Evolutionary conservation across 2,113 vertebrate species (phyloP).

Genomic region (Progne subis): DNA sequence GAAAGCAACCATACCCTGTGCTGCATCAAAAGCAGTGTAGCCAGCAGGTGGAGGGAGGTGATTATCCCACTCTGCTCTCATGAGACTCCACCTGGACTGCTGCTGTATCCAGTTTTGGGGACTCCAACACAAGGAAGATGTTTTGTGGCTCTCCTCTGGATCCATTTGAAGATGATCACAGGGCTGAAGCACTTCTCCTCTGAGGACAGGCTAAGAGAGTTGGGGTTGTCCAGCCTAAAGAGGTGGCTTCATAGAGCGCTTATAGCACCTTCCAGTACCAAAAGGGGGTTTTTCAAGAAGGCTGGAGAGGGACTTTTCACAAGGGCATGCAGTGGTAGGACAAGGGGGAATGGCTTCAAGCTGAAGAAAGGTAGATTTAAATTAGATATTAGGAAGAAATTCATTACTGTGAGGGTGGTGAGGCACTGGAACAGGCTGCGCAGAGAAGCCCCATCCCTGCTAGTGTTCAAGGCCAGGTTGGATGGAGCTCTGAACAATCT

Average conservation of each 20-base stretch:
- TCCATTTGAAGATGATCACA: not conserved
- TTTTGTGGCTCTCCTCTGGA: not conserved
- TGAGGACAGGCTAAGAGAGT: not conserved
- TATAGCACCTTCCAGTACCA: accelerated
- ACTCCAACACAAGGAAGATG: not conserved
- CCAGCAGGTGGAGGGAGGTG: not conserved
- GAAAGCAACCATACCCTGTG: not conserved
- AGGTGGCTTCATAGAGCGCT: not conserved
- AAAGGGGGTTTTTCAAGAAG: not conserved
- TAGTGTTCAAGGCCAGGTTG: not conserved
- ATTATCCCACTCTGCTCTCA: not conserved
- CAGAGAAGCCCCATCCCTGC: not conserved
- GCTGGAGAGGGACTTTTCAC: not conserved
- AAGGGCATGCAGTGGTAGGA: not conserved
- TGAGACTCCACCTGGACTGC: not conserved
- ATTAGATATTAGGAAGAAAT: not conserved
- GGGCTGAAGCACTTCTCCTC: not conserved
- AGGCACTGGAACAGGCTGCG: not conserved
- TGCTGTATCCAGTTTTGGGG: not conserved
- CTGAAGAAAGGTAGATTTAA: not conserved
- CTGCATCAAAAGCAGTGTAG: not conserved
- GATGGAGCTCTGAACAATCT: not conserved
- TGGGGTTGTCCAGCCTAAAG: not conserved
- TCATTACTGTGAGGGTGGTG: not conserved
- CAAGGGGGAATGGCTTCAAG: not conserved